These are phyloP conservation scores for Eulithis testata DNA, from an alignment of 2,888 invertebrate genomes.

Conservation along the genomic window DNA sequence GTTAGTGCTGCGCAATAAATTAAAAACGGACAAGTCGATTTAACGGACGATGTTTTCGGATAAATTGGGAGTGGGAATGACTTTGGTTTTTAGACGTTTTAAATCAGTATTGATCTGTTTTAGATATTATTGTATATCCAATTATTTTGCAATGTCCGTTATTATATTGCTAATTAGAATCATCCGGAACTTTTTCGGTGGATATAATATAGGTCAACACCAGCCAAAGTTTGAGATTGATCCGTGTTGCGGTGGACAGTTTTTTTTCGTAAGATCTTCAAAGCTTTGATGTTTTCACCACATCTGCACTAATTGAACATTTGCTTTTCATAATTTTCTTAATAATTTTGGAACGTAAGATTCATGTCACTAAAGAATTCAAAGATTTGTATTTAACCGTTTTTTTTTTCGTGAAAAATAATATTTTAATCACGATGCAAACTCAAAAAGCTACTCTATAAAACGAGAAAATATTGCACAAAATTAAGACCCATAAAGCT, in stretches of 20 bases:
- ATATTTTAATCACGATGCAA: not conserved
- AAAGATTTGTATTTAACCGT: too few relatives aligned
- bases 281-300: too few relatives aligned
- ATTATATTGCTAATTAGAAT: too few relatives aligned
- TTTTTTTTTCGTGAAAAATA: not conserved
- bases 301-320: too few relatives aligned
- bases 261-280: too few relatives aligned
- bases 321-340: too few relatives aligned
- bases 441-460: not conserved
- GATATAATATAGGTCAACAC: too few relatives aligned
- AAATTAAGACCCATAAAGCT: conserved; percentile 6
- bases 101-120: conserved; percentile 36
- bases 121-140: not conserved
- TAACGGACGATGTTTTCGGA: conserved; percentile 47
- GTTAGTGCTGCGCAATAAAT: conserved; percentile 49
- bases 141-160: not conserved
- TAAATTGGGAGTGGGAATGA: conserved; percentile 44
- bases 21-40: conserved; percentile 57
- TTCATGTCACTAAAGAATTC: too few relatives aligned
- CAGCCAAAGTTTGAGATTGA: too few relatives aligned
- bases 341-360: too few relatives aligned
- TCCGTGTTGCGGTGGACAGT: too few relatives aligned
- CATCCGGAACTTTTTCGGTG: too few relatives aligned
- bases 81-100: conserved; percentile 43
- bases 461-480: not conserved